Conservation (phyloP, 2,888 invertebrate species). For the Philereme vetulata region DNA sequence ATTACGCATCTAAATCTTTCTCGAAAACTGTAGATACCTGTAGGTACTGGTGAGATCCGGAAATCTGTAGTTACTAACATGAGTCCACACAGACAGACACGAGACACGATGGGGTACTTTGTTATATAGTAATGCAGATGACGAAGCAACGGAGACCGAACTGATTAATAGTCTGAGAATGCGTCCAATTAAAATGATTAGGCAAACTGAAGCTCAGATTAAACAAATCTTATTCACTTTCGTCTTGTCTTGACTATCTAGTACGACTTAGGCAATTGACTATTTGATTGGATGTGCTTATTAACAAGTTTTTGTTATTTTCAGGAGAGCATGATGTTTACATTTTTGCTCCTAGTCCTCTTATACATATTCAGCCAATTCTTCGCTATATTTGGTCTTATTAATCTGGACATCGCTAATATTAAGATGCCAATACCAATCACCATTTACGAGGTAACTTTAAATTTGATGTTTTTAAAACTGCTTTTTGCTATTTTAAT, state of each 20-base stretch:
- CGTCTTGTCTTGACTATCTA: constrained; percentile 17
- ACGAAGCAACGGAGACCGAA: constrained; percentile 18
- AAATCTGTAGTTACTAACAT: neutral
- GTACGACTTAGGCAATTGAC: constrained; percentile 11
- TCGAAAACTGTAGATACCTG: neutral
- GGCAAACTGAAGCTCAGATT: constrained; percentile 14
- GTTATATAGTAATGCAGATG: neutral
- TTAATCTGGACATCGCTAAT: constrained; percentile 74
- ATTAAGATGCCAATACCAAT: constrained; percentile 76
- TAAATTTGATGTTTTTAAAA: neutral
- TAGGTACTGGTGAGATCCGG: neutral
- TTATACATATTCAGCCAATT: constrained; percentile 77
- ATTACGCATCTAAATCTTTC: neutral
- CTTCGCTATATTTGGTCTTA: constrained; percentile 75
- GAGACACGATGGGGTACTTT: neutral
- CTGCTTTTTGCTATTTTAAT: too few relatives aligned
- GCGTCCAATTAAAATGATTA: constrained; percentile 34
- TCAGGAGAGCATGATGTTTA: constrained; percentile 80
- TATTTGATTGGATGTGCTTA: neutral
- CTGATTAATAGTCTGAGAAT: constrained; percentile 36
- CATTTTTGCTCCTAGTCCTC: constrained; percentile 68
- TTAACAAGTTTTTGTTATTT: constrained; percentile 41
- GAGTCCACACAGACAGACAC: neutral
- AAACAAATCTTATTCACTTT: constrained; percentile 29
- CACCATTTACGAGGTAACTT: constrained; percentile 71